phyloP scores from a whole-genome alignment of 2,797 vertebrate species.

The Gallinago nigripennis region DNA sequence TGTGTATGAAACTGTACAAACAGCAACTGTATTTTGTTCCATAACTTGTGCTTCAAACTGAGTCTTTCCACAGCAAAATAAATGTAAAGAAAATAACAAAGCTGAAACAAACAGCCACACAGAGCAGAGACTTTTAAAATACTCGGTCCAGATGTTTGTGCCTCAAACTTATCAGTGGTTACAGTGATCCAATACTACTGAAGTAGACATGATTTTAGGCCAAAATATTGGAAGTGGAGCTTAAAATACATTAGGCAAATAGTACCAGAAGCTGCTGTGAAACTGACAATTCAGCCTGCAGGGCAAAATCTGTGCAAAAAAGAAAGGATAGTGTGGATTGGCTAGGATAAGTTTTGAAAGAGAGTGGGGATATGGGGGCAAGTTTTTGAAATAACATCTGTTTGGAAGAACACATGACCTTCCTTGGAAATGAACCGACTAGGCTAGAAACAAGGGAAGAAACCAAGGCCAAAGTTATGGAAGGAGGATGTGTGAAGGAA shows the following conservation, averaged over 20 bases:
- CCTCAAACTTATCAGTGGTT: background rate
- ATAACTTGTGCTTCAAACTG: background rate
- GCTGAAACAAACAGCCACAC: background rate
- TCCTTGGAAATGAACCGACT: background rate
- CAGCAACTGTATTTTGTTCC: background rate
- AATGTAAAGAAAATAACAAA: background rate
- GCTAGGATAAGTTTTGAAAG: background rate
- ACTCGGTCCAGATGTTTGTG: background rate
- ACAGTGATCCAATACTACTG: background rate
- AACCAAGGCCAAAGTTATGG: background rate
- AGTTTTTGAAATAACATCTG: background rate
- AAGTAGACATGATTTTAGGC: background rate
- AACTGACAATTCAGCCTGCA: background rate
- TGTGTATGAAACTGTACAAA: background rate
- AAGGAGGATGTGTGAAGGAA: background rate
- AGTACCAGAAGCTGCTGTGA: conserved; percentile 1
- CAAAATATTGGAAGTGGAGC: background rate
- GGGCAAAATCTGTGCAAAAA: background rate
- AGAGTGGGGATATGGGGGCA: background rate
- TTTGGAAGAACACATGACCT: background rate
- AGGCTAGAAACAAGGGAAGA: background rate
- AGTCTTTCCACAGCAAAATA: background rate
- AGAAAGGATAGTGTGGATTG: background rate
- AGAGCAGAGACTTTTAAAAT: background rate
- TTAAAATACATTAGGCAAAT: background rate